Evolutionary conservation across 2,888 invertebrate species (phyloP).

Genomic region (Lasius fuliginosus): DNA sequence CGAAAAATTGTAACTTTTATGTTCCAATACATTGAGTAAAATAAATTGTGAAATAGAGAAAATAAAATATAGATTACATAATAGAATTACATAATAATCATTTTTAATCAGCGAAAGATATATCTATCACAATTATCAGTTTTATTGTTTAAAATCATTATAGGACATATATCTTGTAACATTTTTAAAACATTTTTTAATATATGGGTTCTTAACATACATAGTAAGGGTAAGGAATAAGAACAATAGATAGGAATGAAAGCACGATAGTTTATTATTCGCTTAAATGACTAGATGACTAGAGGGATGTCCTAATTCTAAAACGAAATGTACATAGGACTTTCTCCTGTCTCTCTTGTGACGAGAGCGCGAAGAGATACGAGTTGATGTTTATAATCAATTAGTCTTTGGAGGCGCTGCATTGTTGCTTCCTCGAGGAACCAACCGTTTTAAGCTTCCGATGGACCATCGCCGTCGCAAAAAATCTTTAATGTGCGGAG

Average conservation of each 20-base stretch:
- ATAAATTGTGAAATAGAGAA: background rate
- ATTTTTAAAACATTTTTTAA: background rate
- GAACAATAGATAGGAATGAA: conserved; percentile 58
- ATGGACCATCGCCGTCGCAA: conserved; percentile 68
- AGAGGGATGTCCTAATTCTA: conserved; percentile 80
- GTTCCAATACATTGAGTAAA: background rate
- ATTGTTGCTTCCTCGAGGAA: conserved; percentile 80
- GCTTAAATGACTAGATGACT: conserved; percentile 81
- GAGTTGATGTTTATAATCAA: conserved; percentile 60
- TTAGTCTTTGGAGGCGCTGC: conserved; percentile 86
- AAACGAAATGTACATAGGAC: conserved; percentile 77
- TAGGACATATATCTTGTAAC: background rate
- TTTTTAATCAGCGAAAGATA: background rate
- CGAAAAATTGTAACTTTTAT: background rate
- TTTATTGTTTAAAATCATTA: background rate
- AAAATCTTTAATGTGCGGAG: background rate
- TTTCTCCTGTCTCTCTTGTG: conserved; percentile 65
- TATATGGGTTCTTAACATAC: background rate
- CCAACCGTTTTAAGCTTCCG: conserved; percentile 84
- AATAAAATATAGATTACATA: background rate
- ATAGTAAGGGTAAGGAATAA: conserved; percentile 2
- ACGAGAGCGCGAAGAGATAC: conserved; percentile 62
- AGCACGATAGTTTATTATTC: conserved; percentile 73
- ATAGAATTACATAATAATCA: background rate
- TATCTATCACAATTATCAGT: background rate